phyloP scores from a whole-genome alignment of 2,113 vertebrate genomes.

The Penelope pileata region DNA sequence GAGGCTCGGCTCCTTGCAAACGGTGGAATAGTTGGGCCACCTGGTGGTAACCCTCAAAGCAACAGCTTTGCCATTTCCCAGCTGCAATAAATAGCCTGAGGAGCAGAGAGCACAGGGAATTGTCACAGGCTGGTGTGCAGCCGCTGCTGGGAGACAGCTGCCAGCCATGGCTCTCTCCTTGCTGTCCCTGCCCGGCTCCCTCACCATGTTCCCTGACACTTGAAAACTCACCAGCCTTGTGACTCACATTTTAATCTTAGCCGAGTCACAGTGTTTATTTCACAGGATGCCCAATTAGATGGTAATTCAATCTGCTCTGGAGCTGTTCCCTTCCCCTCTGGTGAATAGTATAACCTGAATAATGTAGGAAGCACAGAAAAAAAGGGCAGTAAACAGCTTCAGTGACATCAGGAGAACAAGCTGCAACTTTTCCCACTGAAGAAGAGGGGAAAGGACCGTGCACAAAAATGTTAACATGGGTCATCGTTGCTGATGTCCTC shows the following conservation, averaged over 20 bases:
- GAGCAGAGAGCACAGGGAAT: background rate
- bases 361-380: constrained; percentile 21
- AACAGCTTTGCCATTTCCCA: background rate
- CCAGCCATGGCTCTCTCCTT: background rate
- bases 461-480: background rate
- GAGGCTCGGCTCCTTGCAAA: constrained; percentile 3
- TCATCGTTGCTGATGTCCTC: background rate
- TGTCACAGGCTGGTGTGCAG: background rate
- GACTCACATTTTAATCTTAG: constrained; percentile 69
- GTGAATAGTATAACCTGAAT: constrained; percentile 69
- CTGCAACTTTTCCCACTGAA: background rate
- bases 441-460: background rate
- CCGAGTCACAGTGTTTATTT: constrained; percentile 71
- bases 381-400: constrained; percentile 17
- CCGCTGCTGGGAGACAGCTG: background rate
- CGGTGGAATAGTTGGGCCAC: constrained; percentile 74
- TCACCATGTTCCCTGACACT: background rate
- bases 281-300: constrained; percentile 73
- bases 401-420: background rate
- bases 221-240: constrained; percentile 64
- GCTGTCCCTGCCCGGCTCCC: background rate
- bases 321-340: constrained; percentile 65
- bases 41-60: constrained; percentile 69
- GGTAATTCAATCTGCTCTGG: constrained; percentile 65
- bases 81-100: background rate